phyloP scores from a whole-genome alignment of 2,797 vertebrate genomes.

The Ceyx erithaca region DNA sequence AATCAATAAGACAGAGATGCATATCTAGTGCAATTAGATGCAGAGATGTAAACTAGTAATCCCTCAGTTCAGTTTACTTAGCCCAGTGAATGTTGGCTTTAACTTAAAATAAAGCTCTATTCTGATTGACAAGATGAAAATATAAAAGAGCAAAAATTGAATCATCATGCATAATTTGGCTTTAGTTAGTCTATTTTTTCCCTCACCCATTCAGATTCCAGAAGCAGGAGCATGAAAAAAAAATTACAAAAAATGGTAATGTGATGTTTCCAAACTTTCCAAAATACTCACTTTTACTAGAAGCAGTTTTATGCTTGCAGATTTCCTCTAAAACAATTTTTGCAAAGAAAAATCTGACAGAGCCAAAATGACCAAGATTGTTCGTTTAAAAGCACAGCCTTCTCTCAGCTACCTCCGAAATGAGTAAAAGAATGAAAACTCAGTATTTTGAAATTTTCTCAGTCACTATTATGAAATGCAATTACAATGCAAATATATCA shows the following conservation, averaged over 20 bases:
- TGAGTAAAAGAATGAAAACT: neutral
- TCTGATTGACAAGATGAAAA: slow-evolving; percentile 14
- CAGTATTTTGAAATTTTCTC: neutral
- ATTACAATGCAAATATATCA: neutral
- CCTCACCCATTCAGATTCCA: neutral
- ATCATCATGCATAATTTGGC: slow-evolving; percentile 15
- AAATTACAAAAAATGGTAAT: neutral
- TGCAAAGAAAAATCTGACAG: neutral
- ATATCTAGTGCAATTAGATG: slow-evolving; percentile 66
- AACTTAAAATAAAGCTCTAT: slow-evolving; percentile 34
- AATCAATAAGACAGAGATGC: slow-evolving; percentile 41
- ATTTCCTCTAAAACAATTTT: neutral
- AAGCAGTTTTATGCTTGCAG: neutral
- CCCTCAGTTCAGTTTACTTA: slow-evolving; percentile 37
- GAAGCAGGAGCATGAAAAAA: neutral
- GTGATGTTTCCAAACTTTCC: neutral
- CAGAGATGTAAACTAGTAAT: slow-evolving; percentile 54
- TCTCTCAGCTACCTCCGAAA: neutral
- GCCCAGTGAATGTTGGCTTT: neutral
- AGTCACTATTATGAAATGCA: neutral
- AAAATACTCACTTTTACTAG: neutral
- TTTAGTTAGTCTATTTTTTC: neutral
- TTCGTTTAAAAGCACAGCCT: neutral
- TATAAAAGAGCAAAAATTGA: slow-evolving; percentile 31
- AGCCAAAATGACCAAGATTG: neutral